Percentiles rank a stretch among this genome's conserved stretches.
These are phyloP conservation scores for Sinonovacula constricta DNA, from an alignment of 1,140 invertebrate genomes.

Conservation along the genomic window DNA sequence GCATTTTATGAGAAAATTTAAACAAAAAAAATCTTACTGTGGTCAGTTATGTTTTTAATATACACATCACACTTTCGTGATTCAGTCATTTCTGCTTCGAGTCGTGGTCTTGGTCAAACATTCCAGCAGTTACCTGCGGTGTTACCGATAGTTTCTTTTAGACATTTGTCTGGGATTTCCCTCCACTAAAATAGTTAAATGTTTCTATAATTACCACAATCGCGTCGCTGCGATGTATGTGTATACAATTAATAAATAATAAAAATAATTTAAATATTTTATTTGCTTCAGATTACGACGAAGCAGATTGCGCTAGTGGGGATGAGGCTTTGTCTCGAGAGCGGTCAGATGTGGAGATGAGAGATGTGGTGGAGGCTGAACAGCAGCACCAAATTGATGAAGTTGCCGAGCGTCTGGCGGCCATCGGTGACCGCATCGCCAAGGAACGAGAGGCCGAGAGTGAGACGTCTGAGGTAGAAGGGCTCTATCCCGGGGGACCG, in stretches of 20 bases:
- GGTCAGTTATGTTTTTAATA: too few species aligned
- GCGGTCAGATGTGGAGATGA: neutral
- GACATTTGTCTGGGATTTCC: too few species aligned
- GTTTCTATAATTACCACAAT: too few species aligned
- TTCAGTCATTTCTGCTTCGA: too few species aligned
- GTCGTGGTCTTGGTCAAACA: too few species aligned
- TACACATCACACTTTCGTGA: too few species aligned
- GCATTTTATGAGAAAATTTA: too few species aligned
- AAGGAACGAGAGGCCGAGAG: conserved; percentile 16
- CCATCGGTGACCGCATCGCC: conserved; percentile 35
- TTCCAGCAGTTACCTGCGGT: too few species aligned
- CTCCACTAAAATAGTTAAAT: too few species aligned
- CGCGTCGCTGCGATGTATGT: neutral
- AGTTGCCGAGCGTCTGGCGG: conserved; percentile 26
- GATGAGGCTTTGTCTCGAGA: neutral
- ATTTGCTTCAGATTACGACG: neutral
- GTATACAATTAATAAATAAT: neutral
- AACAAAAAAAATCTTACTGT: too few species aligned
- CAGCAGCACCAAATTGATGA: conserved; percentile 23
- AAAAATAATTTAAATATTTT: neutral
- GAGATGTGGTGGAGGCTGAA: conserved; percentile 5
- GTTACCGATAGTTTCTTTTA: too few species aligned
- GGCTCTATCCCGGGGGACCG: neutral
- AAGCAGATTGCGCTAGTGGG: neutral
- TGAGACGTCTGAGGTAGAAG: conserved; percentile 12